A percentile compares a stretch with the other conserved stretches of the same genome.
Evolutionary conservation across 2,888 invertebrate genomes (phyloP).

Genomic region (Athetis lepigone): DNA sequence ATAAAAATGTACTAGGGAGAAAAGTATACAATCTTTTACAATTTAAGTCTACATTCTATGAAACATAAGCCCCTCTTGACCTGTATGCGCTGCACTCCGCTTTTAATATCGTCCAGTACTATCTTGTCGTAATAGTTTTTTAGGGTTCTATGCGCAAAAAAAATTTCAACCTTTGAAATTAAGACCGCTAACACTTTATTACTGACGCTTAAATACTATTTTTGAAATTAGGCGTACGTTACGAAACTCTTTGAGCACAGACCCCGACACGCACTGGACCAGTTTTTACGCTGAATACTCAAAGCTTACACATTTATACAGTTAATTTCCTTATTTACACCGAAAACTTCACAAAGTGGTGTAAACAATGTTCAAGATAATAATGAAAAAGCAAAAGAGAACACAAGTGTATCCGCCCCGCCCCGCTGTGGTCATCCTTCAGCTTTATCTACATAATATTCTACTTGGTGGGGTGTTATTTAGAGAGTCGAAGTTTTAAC

Average conservation of each 20-base stretch:
- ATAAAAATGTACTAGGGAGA: no score
- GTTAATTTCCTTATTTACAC: neutral
- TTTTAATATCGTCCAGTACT: conserved; percentile 25
- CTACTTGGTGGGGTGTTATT: conserved; percentile 9
- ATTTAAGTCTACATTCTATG: conserved; percentile 24
- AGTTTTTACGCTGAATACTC: no score
- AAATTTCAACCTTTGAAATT: no score
- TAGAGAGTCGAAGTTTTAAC: conserved; percentile 7
- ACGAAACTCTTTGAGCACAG: no score
- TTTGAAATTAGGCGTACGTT: no score
- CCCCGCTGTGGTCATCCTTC: conserved; percentile 32
- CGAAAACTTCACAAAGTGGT: neutral
- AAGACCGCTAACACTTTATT: no score
- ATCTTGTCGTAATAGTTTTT: neutral
- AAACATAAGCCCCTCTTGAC: conserved; percentile 25
- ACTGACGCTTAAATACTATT: no score
- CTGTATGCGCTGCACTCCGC: conserved; percentile 22
- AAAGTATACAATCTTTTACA: neutral
- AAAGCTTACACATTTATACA: no score
- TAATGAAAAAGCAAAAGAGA: conserved; percentile 3
- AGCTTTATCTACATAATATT: conserved; percentile 51
- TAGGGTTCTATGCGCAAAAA: no score
- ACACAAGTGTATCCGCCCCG: neutral
- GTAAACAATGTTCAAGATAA: neutral
- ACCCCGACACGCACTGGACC: no score